phyloP scores from a whole-genome alignment of 2,113 vertebrate genomes.

The Oncorhynchus gorbuscha region DNA sequence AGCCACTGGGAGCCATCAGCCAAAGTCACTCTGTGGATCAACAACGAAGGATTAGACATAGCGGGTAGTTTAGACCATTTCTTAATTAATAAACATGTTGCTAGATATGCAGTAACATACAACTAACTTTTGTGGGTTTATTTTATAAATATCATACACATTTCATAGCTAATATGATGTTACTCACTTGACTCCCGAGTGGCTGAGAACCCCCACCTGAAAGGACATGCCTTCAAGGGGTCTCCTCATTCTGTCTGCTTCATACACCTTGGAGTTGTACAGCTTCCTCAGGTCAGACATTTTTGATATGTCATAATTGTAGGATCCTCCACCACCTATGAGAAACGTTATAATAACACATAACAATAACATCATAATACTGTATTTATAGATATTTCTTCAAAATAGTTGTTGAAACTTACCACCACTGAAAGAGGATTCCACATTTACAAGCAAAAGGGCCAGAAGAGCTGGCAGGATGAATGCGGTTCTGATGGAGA shows the following conservation, averaged over 20 bases:
- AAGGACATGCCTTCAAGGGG: constrained; percentile 17
- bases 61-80: neutral
- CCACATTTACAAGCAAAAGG: neutral
- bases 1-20: constrained; percentile 49
- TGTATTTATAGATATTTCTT: neutral
- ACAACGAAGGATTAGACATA: neutral
- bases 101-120: neutral
- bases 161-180: no score
- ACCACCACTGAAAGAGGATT: neutral
- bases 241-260: constrained; percentile 49
- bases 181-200: constrained; percentile 63
- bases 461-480: neutral
- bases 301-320: constrained; percentile 45
- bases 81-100: neutral
- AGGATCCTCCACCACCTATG: constrained; percentile 22
- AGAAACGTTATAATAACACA: neutral
- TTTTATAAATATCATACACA: neutral
- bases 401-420: neutral
- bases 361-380: neutral
- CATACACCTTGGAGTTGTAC: constrained; percentile 49
- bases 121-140: neutral
- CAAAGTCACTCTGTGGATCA: constrained; percentile 61
- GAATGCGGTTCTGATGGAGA: neutral
- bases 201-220: constrained; percentile 31
- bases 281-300: constrained; percentile 42